These are phyloP conservation scores for Drosophila fuyamai DNA, from an alignment of 1,140 invertebrate genomes.

Conservation along the genomic window DNA sequence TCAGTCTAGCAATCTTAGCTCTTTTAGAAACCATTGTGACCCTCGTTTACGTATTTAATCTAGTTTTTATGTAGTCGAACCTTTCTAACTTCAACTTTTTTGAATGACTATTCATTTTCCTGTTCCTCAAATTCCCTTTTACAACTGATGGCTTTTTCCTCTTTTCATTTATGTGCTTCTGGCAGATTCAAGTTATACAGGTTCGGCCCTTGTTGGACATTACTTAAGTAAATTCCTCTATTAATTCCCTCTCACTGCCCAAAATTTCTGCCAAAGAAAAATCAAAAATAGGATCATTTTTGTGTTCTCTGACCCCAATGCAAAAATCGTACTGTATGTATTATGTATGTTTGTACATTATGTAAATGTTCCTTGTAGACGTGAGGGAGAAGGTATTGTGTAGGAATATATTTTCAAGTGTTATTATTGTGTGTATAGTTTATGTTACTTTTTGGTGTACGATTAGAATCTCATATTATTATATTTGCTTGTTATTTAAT, in stretches of 20 bases:
- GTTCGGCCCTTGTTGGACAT: not conserved
- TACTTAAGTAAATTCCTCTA: not conserved
- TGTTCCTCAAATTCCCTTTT: not conserved
- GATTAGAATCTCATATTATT: constrained; percentile 58
- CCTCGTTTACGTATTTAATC: constrained; percentile 9
- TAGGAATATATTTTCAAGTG: constrained; percentile 45
- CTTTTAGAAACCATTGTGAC: constrained; percentile 25
- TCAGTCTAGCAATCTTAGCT: constrained; percentile 88
- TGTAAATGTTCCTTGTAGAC: constrained; percentile 81
- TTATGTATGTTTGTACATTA: constrained; percentile 80
- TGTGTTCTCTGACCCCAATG: constrained; percentile 3
- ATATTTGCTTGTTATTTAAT: constrained; percentile 81
- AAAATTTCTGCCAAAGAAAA: not conserved
- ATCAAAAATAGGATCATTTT: constrained; percentile 2
- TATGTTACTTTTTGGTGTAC: constrained; percentile 67
- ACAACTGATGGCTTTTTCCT: not conserved
- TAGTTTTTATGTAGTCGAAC: constrained; percentile 6
- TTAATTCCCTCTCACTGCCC: constrained; percentile 8
- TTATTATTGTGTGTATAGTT: constrained; percentile 62
- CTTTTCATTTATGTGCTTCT: not conserved
- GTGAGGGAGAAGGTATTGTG: constrained; percentile 39
- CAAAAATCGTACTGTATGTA: constrained; percentile 42
- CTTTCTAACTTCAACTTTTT: not conserved
- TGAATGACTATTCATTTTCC: not conserved
- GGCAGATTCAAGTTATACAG: not conserved